phyloP scores from a whole-genome alignment of 2,797 vertebrate species.

The Falco concolor region DNA sequence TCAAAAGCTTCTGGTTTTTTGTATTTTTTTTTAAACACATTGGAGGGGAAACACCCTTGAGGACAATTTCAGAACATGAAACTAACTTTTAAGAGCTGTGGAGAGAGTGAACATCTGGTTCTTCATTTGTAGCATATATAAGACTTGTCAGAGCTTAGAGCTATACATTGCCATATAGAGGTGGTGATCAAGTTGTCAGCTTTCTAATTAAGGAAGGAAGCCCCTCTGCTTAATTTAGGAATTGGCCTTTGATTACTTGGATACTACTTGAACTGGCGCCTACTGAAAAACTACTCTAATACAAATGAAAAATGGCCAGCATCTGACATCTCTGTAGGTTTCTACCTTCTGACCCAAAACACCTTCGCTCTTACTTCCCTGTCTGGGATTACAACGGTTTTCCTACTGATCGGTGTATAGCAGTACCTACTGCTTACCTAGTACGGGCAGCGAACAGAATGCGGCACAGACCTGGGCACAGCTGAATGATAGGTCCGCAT shows the following conservation, averaged over 20 bases:
- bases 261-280: neutral
- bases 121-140: neutral
- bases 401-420: no score
- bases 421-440: neutral
- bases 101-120: constrained; percentile 33
- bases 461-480: neutral
- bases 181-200: neutral
- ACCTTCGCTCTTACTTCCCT: neutral
- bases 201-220: neutral
- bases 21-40: neutral
- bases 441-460: neutral
- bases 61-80: constrained; percentile 18
- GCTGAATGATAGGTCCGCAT: neutral
- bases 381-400: no score
- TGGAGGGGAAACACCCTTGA: neutral
- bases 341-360: neutral
- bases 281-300: neutral
- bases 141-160: constrained; percentile 1
- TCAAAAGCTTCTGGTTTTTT: constrained; percentile 51
- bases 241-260: neutral
- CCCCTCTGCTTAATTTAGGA: neutral
- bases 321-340: neutral
- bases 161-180: neutral
- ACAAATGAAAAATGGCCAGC: neutral
- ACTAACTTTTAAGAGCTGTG: constrained; percentile 5